Evolutionary conservation across 2,888 invertebrate species (phyloP).

Genomic region (Drosophila mayaguana): DNA sequence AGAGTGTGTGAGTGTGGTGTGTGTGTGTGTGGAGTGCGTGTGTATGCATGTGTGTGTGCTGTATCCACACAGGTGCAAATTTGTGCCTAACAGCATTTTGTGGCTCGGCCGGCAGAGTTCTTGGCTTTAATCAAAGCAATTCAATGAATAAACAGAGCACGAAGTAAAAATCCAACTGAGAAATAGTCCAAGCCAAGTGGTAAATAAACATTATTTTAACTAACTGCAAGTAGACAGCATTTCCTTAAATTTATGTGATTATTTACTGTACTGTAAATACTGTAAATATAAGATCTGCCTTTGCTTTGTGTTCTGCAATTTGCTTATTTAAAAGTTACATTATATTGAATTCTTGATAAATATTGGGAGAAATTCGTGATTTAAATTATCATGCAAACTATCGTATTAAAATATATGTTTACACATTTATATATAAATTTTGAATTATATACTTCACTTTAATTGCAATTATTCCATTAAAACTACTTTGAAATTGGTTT

Average conservation of each 20-base stretch:
- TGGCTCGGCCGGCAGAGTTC: slow-evolving; percentile 16
- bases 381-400: too few species aligned
- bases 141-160: slow-evolving; percentile 40
- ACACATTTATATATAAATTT: too few species aligned
- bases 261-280: background rate
- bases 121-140: slow-evolving; percentile 53
- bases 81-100: slow-evolving; percentile 33
- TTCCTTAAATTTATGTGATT: background rate
- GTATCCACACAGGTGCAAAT: slow-evolving; percentile 42
- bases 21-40: slow-evolving; percentile 1
- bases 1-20: background rate
- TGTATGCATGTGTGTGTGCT: slow-evolving; percentile 5
- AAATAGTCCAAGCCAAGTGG: slow-evolving; percentile 9
- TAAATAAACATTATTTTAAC: slow-evolving; percentile 19
- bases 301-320: too few species aligned
- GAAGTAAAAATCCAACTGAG: slow-evolving; percentile 9
- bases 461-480: too few species aligned
- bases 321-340: background rate
- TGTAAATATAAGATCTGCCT: background rate
- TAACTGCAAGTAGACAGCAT: background rate
- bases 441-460: too few species aligned
- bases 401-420: too few species aligned
- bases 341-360: background rate
- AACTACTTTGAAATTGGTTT: background rate
- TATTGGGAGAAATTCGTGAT: background rate